Evolutionary conservation across 1,140 invertebrate genomes (phyloP).

Genomic region (Oppia nitens): DNA sequence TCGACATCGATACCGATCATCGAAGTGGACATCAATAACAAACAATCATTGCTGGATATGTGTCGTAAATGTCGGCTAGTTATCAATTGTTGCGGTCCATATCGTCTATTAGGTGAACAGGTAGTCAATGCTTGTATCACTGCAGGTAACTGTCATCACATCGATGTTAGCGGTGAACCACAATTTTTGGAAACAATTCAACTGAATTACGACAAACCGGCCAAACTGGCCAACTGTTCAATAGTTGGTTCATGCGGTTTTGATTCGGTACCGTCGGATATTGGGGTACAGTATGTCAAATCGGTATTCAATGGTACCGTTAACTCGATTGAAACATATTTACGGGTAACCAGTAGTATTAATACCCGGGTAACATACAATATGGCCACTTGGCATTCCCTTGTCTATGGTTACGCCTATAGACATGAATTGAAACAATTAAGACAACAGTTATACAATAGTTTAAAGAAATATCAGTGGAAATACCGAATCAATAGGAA

Average conservation of each 20-base stretch:
- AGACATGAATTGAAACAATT: slow-evolving; percentile 35
- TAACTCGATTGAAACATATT: slow-evolving; percentile 11
- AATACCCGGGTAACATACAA: not conserved
- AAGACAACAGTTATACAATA: slow-evolving; percentile 3
- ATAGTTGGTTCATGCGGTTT: slow-evolving; percentile 56
- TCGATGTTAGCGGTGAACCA: slow-evolving; percentile 81
- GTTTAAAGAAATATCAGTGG: not conserved
- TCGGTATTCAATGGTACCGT: slow-evolving; percentile 12
- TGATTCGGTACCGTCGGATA: slow-evolving; percentile 64
- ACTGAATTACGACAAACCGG: slow-evolving; percentile 53
- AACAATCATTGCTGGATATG: slow-evolving; percentile 40
- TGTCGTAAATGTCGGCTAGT: slow-evolving; percentile 45
- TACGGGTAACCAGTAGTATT: not conserved
- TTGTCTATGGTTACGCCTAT: slow-evolving; percentile 50
- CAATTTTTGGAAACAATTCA: slow-evolving; percentile 67
- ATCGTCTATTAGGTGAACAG: slow-evolving; percentile 69
- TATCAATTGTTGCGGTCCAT: slow-evolving; percentile 61
- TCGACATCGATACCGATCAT: slow-evolving; percentile 41
- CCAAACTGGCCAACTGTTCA: slow-evolving; percentile 57
- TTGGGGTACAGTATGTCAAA: slow-evolving; percentile 36
- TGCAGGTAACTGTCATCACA: slow-evolving; percentile 55
- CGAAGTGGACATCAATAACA: slow-evolving; percentile 57
- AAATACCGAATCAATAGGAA: not conserved
- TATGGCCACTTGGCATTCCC: slow-evolving; percentile 58
- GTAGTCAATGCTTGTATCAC: slow-evolving; percentile 74